Conservation (phyloP, 2,797 vertebrate species). For the Clarias pachynema region DNA sequence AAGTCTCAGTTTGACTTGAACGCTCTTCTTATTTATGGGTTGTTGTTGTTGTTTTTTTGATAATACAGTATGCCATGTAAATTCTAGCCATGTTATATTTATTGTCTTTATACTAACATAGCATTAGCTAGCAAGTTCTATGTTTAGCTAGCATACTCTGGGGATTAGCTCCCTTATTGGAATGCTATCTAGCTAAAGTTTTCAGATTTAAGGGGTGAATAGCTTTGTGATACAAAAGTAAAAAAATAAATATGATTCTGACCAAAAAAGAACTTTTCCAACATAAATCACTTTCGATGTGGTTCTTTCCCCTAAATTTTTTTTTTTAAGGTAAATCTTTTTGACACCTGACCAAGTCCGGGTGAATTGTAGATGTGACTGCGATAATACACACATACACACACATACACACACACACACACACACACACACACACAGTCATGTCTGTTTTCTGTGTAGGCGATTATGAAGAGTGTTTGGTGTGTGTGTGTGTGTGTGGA, state of each 20-base stretch:
- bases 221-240: background rate
- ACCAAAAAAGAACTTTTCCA: background rate
- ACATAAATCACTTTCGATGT: background rate
- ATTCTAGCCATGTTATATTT: background rate
- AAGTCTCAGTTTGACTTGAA: too few relatives aligned
- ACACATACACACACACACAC: background rate
- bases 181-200: background rate
- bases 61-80: background rate
- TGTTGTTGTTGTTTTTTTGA: background rate
- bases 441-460: conserved; percentile 1
- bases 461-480: background rate
- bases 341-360: conserved; percentile 9
- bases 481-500: conserved; percentile 7
- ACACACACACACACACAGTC: background rate
- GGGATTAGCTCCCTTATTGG: background rate
- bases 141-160: background rate
- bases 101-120: background rate
- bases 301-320: too few relatives aligned
- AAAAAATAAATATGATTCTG: background rate
- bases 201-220: background rate
- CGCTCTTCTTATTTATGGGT: background rate
- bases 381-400: too few relatives aligned
- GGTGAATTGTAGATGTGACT: background rate
- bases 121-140: background rate
- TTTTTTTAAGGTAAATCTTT: too few relatives aligned